Percentiles rank a stretch among this genome's conserved stretches.
phyloP scores from a whole-genome alignment of 2,888 invertebrate species.

The Neoaliturus tenellus region DNA sequence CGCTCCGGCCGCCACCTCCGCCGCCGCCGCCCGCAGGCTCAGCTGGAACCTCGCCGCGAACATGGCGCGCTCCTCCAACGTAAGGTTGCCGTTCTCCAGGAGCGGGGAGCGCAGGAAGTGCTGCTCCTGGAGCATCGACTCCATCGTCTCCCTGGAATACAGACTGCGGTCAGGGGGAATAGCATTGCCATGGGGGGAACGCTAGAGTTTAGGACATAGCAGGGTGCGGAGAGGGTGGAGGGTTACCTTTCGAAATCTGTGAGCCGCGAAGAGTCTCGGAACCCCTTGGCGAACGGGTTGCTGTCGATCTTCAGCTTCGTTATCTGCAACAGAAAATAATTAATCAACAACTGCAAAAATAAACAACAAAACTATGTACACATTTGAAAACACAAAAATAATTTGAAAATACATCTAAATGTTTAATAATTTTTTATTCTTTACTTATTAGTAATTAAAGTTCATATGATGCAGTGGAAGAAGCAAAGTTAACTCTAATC shows the following conservation, averaged over 20 bases:
- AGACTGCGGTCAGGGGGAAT: constrained; percentile 56
- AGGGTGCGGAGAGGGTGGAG: background rate
- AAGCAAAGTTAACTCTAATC: too few species aligned
- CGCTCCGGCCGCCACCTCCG: constrained; percentile 75
- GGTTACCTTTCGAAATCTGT: constrained; percentile 84
- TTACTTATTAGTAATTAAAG: too few species aligned
- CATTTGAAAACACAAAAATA: too few species aligned
- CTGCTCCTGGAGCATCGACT: constrained; percentile 86
- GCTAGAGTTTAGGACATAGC: constrained; percentile 41
- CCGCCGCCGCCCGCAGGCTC: constrained; percentile 82
- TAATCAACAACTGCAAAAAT: too few species aligned
- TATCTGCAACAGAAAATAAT: constrained; percentile 75
- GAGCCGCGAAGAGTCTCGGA: constrained; percentile 86
- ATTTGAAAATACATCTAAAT: too few species aligned
- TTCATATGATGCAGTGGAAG: too few species aligned
- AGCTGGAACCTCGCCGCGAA: constrained; percentile 86
- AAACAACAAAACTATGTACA: too few species aligned
- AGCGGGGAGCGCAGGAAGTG: constrained; percentile 81
- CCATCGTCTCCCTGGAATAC: constrained; percentile 81
- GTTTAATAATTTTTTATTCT: too few species aligned
- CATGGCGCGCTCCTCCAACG: constrained; percentile 83
- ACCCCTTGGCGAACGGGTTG: constrained; percentile 91
- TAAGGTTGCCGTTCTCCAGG: constrained; percentile 80
- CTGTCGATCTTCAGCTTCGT: constrained; percentile 91
- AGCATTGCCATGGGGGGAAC: background rate